Evolutionary conservation across 2,888 invertebrate species (phyloP).

Genomic region (Callinectes sapidus): DNA sequence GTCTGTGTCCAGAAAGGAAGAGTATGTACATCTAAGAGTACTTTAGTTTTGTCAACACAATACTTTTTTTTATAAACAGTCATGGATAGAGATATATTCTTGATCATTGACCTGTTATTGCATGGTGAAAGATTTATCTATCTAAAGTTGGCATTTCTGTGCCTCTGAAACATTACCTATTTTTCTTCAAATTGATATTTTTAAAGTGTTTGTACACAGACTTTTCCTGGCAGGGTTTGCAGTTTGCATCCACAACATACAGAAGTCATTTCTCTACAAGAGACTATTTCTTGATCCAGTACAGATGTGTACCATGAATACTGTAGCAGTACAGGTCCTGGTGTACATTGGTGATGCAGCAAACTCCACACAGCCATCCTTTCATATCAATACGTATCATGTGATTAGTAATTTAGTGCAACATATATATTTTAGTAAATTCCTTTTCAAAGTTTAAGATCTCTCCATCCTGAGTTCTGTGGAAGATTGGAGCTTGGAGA

Average conservation of each 20-base stretch:
- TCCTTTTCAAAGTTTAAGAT: background rate
- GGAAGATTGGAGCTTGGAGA: background rate
- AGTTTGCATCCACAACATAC: background rate
- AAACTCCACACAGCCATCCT: constrained; percentile 20
- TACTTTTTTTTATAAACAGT: background rate
- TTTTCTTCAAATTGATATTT: constrained; percentile 12
- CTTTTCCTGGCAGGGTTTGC: background rate
- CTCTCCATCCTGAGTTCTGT: constrained; percentile 8
- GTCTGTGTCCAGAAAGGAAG: background rate
- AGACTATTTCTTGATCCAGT: background rate
- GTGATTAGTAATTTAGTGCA: background rate
- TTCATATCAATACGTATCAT: constrained; percentile 5
- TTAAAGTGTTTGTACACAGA: background rate
- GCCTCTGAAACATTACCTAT: constrained; percentile 4
- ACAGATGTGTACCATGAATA: background rate
- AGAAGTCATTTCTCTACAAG: background rate
- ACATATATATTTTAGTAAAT: background rate
- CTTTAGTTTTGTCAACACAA: background rate
- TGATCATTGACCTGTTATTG: background rate
- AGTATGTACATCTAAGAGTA: constrained; percentile 7
- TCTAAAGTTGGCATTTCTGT: background rate
- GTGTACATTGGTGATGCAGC: background rate
- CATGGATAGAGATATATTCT: background rate
- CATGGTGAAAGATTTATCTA: constrained; percentile 24
- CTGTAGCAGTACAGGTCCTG: background rate